A percentile compares a stretch with the other conserved stretches of the same genome.
Conservation (phyloP, 2,888 invertebrate species). For the Drosophila differens region DNA sequence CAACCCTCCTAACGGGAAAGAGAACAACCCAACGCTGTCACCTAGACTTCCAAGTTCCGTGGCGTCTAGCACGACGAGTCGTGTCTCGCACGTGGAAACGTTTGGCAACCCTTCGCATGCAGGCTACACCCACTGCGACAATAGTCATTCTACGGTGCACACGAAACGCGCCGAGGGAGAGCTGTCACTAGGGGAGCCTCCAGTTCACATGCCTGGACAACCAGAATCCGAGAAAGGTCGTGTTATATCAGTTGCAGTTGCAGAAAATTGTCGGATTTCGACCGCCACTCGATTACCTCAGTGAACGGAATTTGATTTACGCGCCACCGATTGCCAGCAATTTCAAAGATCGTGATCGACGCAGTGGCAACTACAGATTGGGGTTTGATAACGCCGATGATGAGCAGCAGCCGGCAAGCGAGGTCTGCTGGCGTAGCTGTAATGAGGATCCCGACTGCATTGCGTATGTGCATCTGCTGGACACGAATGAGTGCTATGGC, state of each 20-base stretch:
- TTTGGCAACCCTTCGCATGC: too few relatives aligned
- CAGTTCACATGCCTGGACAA: too few relatives aligned
- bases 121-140: too few relatives aligned
- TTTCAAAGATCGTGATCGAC: conserved; percentile 71
- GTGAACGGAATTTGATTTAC: conserved; percentile 77
- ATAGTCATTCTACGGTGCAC: too few relatives aligned
- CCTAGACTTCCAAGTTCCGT: too few relatives aligned
- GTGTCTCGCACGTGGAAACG: too few relatives aligned
- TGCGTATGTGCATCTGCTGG: conserved; percentile 83
- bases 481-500: conserved; percentile 83
- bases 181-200: too few relatives aligned
- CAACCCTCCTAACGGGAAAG: too few relatives aligned
- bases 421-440: conserved; percentile 82
- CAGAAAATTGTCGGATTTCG: conserved; percentile 85
- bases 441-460: conserved; percentile 83
- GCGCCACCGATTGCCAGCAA: conserved; percentile 63
- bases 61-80: too few relatives aligned
- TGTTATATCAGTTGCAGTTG: conserved; percentile 84
- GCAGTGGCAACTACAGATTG: conserved; percentile 41
- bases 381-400: neutral
- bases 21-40: too few relatives aligned
- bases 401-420: conserved; percentile 61
- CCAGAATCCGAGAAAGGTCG: too few relatives aligned
- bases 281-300: conserved; percentile 79
- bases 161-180: too few relatives aligned